phyloP scores from a whole-genome alignment of 2,888 invertebrate genomes.

The Apodemia duryi region DNA sequence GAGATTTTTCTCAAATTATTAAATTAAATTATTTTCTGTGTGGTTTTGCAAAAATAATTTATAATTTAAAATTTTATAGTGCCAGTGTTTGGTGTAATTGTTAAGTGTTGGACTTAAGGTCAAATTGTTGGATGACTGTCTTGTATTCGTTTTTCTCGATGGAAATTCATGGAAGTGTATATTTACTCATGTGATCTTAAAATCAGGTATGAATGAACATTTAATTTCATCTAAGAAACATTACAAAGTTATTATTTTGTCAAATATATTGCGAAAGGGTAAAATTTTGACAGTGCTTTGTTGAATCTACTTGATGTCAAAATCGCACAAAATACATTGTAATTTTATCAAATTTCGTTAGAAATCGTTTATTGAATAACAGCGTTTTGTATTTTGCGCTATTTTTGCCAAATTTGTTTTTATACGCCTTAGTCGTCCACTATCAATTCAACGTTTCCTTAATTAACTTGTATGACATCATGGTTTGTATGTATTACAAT shows the following conservation, averaged over 20 bases:
- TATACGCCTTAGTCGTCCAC: not conserved
- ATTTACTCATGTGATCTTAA: constrained; percentile 40
- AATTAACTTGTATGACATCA: constrained; percentile 8
- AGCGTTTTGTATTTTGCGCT: not conserved
- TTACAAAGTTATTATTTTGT: constrained; percentile 15
- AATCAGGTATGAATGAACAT: constrained; percentile 26
- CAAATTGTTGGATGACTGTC: constrained; percentile 45
- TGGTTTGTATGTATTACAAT: constrained; percentile 5
- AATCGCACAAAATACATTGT: constrained; percentile 25
- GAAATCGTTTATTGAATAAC: not conserved
- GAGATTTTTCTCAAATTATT: constrained; percentile 49
- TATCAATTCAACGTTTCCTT: not conserved
- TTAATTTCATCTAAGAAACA: constrained; percentile 10
- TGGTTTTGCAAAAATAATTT: constrained; percentile 37
- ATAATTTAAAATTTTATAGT: constrained; percentile 38
- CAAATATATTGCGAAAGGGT: constrained; percentile 18
- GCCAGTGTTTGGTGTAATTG: constrained; percentile 41
- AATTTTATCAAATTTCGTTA: not conserved
- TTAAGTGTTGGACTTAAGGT: constrained; percentile 51
- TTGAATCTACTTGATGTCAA: constrained; percentile 31
- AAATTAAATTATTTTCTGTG: constrained; percentile 41
- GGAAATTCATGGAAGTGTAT: constrained; percentile 23
- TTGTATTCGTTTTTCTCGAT: constrained; percentile 2
- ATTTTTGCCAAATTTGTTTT: not conserved
- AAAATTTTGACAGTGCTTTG: constrained; percentile 33